Evolutionary conservation across 1,140 invertebrate species (phyloP).

Genomic region (Cyrtorhinus lividipennis): DNA sequence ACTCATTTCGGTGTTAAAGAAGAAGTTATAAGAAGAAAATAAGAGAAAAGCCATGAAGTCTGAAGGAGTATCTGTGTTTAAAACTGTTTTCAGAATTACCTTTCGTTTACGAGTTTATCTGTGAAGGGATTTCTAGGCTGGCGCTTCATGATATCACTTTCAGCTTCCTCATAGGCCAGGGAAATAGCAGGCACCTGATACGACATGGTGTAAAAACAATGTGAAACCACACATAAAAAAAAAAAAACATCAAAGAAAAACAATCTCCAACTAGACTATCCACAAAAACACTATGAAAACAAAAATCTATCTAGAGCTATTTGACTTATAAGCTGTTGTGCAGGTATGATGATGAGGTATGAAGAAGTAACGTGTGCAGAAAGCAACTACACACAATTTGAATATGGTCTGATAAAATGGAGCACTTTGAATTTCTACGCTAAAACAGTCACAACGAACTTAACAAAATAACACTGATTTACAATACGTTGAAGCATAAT

Average conservation of each 20-base stretch:
- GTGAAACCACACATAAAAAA: slow-evolving; percentile 24
- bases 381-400: slow-evolving; percentile 13
- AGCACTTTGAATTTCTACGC: slow-evolving; percentile 3
- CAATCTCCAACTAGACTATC: slow-evolving; percentile 15
- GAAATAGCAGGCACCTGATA: slow-evolving; percentile 91
- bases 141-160: slow-evolving; percentile 99
- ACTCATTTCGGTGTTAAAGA: neutral
- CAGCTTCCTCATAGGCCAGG: slow-evolving; percentile 93
- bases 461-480: neutral
- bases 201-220: slow-evolving; percentile 26
- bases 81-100: slow-evolving; percentile 45
- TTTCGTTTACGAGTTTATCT: slow-evolving; percentile 98
- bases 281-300: slow-evolving; percentile 18
- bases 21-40: slow-evolving; percentile 8
- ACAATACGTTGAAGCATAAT: slow-evolving; percentile 7
- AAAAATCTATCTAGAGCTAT: slow-evolving; percentile 15
- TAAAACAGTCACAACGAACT: slow-evolving; percentile 12
- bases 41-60: slow-evolving; percentile 20
- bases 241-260: slow-evolving; percentile 22
- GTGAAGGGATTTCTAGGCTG: slow-evolving; percentile 83
- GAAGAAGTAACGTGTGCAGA: slow-evolving; percentile 13
- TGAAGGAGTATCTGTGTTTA: slow-evolving; percentile 3
- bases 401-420: neutral
- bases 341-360: slow-evolving; percentile 21
- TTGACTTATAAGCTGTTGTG: slow-evolving; percentile 18